Conservation (phyloP, 2,797 vertebrate genomes). For the Scleropages formosus region DNA sequence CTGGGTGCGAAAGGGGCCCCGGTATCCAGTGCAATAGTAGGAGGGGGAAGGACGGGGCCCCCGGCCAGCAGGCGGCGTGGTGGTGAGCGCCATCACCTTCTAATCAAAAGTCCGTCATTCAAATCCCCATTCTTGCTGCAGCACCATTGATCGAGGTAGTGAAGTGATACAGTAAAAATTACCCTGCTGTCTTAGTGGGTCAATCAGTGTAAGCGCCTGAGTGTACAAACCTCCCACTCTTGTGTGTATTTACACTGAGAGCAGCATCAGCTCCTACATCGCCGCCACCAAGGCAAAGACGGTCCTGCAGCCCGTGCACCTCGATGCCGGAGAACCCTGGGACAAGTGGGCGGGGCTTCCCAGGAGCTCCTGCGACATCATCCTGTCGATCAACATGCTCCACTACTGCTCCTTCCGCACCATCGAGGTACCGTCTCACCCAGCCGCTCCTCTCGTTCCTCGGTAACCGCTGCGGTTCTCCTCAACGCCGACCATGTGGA, state of each 20-base stretch:
- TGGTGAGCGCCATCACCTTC: too few species aligned
- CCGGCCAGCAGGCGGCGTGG: not conserved
- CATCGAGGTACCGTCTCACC: conserved; percentile 52
- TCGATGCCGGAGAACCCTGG: conserved; percentile 65
- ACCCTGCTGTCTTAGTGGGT: too few species aligned
- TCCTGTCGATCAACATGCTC: conserved; percentile 66
- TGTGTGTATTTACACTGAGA: not conserved
- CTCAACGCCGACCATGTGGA: not conserved
- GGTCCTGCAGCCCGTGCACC: conserved; percentile 61
- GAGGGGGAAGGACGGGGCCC: not conserved
- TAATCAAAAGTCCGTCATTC: not conserved
- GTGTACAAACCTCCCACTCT: not conserved
- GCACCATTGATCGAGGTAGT: too few species aligned
- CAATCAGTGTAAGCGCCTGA: too few species aligned
- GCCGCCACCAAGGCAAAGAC: conserved; percentile 59
- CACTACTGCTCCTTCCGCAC: conserved; percentile 68
- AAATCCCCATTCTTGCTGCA: too few species aligned
- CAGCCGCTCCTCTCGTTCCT: too few species aligned
- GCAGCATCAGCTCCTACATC: conserved; percentile 69
- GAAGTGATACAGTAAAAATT: too few species aligned
- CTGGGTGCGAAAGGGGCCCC: too few species aligned
- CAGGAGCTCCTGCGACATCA: conserved; percentile 58
- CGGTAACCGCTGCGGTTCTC: not conserved
- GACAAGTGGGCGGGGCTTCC: conserved; percentile 66
- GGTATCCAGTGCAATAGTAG: not conserved